These are phyloP conservation scores for Epizoanthus fatuus DNA, from an alignment of 92 coral and sea anemone species.

Conservation along the genomic window DNA sequence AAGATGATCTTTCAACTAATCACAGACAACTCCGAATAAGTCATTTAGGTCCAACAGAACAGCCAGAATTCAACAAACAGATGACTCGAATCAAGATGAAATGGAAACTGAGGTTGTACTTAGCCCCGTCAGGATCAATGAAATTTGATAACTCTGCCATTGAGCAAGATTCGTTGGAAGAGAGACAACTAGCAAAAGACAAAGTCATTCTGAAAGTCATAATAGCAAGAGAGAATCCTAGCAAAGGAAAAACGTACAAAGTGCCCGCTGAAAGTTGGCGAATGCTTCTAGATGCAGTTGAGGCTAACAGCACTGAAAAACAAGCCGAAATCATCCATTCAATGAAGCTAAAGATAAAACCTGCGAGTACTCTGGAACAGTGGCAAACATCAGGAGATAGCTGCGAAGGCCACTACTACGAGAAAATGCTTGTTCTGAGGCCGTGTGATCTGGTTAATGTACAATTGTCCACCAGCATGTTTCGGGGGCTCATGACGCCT, in stretches of 20 bases:
- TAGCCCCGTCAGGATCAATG: slow-evolving; percentile 30
- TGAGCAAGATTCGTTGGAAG: neutral
- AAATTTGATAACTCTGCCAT: neutral
- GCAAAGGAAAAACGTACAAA: neutral
- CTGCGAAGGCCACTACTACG: slow-evolving; percentile 70
- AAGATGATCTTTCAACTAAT: slow-evolving; percentile 58
- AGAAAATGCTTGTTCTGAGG: slow-evolving; percentile 55
- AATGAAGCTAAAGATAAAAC: neutral
- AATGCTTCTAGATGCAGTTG: slow-evolving; percentile 52
- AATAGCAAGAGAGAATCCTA: neutral
- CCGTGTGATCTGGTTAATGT: slow-evolving; percentile 74
- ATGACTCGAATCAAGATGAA: slow-evolving; percentile 39
- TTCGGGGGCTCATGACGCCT: slow-evolving; percentile 76
- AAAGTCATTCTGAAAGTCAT: slow-evolving; percentile 5
- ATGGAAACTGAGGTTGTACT: slow-evolving; percentile 80
- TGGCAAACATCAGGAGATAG: neutral
- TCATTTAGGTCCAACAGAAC: slow-evolving; percentile 69
- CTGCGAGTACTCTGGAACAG: neutral
- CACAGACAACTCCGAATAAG: slow-evolving; percentile 69
- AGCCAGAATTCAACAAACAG: slow-evolving; percentile 29
- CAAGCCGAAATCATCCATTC: slow-evolving; percentile 23
- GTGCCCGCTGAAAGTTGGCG: slow-evolving; percentile 61
- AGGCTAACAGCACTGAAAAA: slow-evolving; percentile 13
- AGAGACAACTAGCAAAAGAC: neutral
- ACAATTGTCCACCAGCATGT: slow-evolving; percentile 76